A percentile compares a stretch with the other conserved stretches of the same genome.
These are phyloP conservation scores for Sepiola atlantica DNA, from an alignment of 2,888 invertebrate genomes.

Conservation along the genomic window DNA sequence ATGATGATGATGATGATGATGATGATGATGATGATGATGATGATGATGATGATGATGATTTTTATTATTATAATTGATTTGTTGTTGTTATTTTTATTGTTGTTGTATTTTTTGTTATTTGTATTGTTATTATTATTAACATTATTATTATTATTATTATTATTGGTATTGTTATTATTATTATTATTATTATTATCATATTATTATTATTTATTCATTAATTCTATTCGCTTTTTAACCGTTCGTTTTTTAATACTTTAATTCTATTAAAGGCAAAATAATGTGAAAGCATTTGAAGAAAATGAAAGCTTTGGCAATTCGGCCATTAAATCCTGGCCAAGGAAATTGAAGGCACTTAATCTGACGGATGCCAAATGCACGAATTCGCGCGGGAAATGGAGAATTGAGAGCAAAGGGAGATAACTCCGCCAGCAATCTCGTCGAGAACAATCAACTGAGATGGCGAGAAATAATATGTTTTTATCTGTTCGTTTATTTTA, in stretches of 20 bases:
- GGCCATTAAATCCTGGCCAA: not conserved
- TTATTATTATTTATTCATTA: too few relatives aligned
- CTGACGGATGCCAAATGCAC: not conserved
- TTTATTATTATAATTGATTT: too few relatives aligned
- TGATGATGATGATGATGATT: too few relatives aligned
- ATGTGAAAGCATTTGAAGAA: not conserved
- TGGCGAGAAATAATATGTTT: too few relatives aligned
- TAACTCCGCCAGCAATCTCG: not conserved
- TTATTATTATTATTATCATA: too few relatives aligned
- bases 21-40: too few relatives aligned
- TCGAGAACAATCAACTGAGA: not conserved
- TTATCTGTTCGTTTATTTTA: not conserved
- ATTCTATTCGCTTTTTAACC: not conserved
- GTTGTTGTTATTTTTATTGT: too few relatives aligned
- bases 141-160: too few relatives aligned
- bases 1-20: too few relatives aligned
- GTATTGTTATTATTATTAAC: too few relatives aligned
- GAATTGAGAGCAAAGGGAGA: not conserved
- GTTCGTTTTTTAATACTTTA: constrained; percentile 1
- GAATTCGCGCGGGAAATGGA: not conserved
- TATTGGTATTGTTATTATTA: too few relatives aligned
- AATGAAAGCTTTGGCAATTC: not conserved
- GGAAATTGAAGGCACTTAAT: not conserved
- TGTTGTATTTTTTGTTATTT: too few relatives aligned
- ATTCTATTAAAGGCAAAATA: constrained; percentile 6